Evolutionary conservation across 1,140 invertebrate species (phyloP).

Genomic region (Drusus annulatus): DNA sequence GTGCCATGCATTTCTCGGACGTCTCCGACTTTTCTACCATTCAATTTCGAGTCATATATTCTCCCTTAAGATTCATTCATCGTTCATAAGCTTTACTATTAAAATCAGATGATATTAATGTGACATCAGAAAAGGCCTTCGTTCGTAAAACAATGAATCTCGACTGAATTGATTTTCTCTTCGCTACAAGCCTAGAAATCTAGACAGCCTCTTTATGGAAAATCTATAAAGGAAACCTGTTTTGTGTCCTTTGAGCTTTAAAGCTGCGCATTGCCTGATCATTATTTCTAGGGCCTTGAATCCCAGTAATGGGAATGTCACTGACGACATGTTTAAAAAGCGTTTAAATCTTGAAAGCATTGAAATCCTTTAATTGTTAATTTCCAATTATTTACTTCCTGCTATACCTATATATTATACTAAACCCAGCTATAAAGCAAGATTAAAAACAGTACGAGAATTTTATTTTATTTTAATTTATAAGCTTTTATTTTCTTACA

Average conservation of each 20-base stretch:
- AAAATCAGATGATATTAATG: too few relatives aligned
- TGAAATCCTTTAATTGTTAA: not conserved
- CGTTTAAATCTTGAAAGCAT: not conserved
- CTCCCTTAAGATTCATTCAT: too few relatives aligned
- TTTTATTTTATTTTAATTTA: too few relatives aligned
- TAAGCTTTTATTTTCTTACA: too few relatives aligned
- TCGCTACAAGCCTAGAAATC: not conserved
- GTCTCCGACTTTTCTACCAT: too few relatives aligned
- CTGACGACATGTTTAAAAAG: not conserved
- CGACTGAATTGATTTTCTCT: not conserved
- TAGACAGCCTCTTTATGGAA: not conserved
- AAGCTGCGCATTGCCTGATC: not conserved
- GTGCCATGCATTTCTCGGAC: too few relatives aligned
- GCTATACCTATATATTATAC: not conserved
- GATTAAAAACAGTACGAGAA: too few relatives aligned
- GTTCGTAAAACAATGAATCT: conserved; percentile 7
- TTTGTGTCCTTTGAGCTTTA: not conserved
- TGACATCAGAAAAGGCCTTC: not conserved
- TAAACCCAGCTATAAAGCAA: not conserved
- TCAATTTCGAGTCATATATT: too few relatives aligned
- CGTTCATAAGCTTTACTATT: too few relatives aligned
- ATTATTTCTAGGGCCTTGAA: not conserved
- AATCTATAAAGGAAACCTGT: not conserved
- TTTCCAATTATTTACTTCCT: not conserved
- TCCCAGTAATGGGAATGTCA: not conserved